A percentile compares a stretch with the other conserved stretches of the same genome.
Conservation (phyloP, 2,797 vertebrate species). For the Gadopsis bispinosus region DNA sequence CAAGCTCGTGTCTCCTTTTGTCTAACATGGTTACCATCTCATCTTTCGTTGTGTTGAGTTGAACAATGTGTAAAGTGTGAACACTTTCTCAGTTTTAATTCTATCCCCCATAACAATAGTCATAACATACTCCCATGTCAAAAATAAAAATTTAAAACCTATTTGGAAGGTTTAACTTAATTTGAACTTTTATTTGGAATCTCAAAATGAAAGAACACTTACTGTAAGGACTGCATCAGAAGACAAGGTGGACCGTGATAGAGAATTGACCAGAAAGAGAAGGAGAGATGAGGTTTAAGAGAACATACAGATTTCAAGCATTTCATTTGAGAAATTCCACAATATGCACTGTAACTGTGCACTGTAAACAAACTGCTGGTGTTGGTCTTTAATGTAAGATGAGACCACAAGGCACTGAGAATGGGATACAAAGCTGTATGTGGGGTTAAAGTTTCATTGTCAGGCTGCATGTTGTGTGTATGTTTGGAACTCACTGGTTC, state of each 20-base stretch:
- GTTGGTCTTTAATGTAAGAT: slow-evolving; percentile 8
- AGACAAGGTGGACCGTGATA: neutral
- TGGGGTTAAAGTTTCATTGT: neutral
- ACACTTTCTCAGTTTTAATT: neutral
- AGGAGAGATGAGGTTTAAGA: slow-evolving; percentile 5
- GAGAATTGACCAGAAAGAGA: slow-evolving; percentile 25
- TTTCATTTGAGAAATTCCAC: neutral
- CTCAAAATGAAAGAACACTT: slow-evolving; percentile 44
- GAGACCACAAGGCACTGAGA: neutral
- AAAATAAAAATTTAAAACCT: neutral
- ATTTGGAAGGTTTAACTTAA: neutral
- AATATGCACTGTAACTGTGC: neutral
- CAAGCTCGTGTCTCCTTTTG: neutral
- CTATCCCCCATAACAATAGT: neutral
- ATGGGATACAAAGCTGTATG: neutral
- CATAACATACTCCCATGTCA: neutral
- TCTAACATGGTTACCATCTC: neutral
- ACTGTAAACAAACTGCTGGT: neutral
- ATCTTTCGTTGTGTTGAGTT: slow-evolving; percentile 11
- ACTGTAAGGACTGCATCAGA: slow-evolving; percentile 77
- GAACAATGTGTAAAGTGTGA: neutral
- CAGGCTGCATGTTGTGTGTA: neutral
- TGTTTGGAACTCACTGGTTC: slow-evolving; percentile 87
- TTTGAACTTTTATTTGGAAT: neutral
- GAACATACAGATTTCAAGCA: neutral